A percentile compares a stretch with the other conserved stretches of the same genome.
Evolutionary conservation across 2,113 vertebrate genomes (phyloP).

Genomic region (Microcebus lehilahytsara): DNA sequence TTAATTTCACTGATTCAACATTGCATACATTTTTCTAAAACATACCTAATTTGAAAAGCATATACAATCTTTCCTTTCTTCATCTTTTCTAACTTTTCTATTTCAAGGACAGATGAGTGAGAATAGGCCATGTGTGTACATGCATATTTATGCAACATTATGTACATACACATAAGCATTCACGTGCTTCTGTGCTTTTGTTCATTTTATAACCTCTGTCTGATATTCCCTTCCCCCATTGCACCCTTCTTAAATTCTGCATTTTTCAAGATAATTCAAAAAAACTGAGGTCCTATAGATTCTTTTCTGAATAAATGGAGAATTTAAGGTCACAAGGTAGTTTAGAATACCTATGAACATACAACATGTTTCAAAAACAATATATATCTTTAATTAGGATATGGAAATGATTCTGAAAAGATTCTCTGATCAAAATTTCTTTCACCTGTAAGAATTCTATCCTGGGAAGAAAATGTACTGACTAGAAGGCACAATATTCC

Average conservation of each 20-base stretch:
- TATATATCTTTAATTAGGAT: background rate
- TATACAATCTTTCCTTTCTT: background rate
- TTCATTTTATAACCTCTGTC: background rate
- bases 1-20: constrained; percentile 6
- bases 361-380: background rate
- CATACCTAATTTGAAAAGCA: constrained; percentile 1
- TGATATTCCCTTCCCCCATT: background rate
- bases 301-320: constrained; percentile 27
- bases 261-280: constrained; percentile 26
- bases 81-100: background rate
- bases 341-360: background rate
- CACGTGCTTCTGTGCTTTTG: background rate
- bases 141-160: background rate
- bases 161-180: background rate
- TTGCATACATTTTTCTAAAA: constrained; percentile 4
- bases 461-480: background rate
- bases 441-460: background rate
- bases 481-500: background rate
- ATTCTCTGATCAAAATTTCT: background rate
- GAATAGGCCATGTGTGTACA: background rate
- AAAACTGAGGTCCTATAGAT: background rate
- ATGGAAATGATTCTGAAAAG: background rate
- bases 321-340: constrained; percentile 7
- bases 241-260: background rate
- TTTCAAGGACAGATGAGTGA: background rate